phyloP scores from a whole-genome alignment of 2,113 vertebrate species.

The Neogobius melanostomus region DNA sequence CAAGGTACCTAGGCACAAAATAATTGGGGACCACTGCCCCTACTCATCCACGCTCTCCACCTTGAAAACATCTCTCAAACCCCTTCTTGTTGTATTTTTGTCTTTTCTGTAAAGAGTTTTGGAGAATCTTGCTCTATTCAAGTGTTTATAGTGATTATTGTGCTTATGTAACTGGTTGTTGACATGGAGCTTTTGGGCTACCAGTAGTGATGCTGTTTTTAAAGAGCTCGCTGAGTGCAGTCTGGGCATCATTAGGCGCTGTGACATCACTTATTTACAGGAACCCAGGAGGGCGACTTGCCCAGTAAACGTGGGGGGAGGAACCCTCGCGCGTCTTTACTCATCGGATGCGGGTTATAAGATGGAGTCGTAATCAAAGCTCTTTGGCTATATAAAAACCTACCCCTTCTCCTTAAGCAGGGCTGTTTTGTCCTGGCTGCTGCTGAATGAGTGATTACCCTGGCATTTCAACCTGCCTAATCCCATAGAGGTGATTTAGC shows the following conservation, averaged over 20 bases:
- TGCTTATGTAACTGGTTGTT: conserved; percentile 27
- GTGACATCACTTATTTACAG: conserved; percentile 80
- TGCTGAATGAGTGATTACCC: conserved; percentile 65
- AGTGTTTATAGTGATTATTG: not conserved
- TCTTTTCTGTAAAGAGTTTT: no score
- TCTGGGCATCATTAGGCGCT: conserved; percentile 73
- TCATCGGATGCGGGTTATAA: conserved; percentile 81
- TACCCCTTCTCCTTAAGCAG: conserved; percentile 63
- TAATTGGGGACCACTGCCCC: no score
- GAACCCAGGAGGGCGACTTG: conserved; percentile 72
- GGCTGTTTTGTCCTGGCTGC: conserved; percentile 61
- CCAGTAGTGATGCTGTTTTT: conserved; percentile 37
- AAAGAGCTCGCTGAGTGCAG: conserved; percentile 48
- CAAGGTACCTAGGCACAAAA: no score
- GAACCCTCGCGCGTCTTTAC: conserved; percentile 69
- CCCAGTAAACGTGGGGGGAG: conserved; percentile 75
- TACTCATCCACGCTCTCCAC: no score
- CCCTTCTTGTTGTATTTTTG: no score
- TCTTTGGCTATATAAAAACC: conserved; percentile 70
- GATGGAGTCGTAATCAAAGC: conserved; percentile 73
- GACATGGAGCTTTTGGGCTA: conserved; percentile 29
- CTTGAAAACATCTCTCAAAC: no score
- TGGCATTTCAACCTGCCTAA: conserved; percentile 71
- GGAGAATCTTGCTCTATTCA: no score
- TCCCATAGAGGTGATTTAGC: conserved; percentile 76